These are phyloP conservation scores for Myrmecophaga tridactyla DNA, from an alignment of 2,113 vertebrate species.

Conservation along the genomic window DNA sequence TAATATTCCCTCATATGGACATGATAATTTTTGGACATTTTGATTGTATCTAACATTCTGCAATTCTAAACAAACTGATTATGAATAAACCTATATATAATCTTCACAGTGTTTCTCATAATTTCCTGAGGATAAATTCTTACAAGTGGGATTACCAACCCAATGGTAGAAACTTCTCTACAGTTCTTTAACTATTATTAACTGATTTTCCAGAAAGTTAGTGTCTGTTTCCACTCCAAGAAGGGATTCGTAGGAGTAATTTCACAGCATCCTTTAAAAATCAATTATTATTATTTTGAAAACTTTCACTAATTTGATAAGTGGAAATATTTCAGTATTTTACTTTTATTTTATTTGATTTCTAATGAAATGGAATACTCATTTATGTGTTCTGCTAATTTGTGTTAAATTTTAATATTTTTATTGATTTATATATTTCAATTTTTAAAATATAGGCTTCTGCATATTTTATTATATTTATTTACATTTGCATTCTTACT, in stretches of 20 bases:
- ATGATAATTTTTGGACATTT: not conserved
- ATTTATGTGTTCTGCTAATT: not conserved
- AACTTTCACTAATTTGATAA: not conserved
- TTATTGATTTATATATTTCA: not conserved
- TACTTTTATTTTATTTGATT: conserved; percentile 10
- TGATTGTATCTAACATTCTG: conserved; percentile 29
- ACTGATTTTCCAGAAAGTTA: not conserved
- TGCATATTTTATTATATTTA: not conserved
- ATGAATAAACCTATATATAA: not conserved
- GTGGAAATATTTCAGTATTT: not conserved
- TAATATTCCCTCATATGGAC: not conserved
- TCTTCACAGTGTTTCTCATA: not conserved
- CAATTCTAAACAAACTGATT: not conserved
- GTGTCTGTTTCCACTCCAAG: not conserved
- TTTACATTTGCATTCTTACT: conserved; percentile 16
- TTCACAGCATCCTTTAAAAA: not conserved
- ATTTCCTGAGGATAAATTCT: not conserved
- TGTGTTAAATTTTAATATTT: not conserved
- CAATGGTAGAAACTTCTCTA: not conserved
- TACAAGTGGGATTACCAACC: not conserved
- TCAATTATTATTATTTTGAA: not conserved
- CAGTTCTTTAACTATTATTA: not conserved
- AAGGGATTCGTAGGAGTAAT: not conserved
- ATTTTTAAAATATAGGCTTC: not conserved
- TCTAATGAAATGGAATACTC: not conserved